Evolutionary conservation across 2,888 invertebrate genomes (phyloP).

Genomic region (Diarsia dahlii): DNA sequence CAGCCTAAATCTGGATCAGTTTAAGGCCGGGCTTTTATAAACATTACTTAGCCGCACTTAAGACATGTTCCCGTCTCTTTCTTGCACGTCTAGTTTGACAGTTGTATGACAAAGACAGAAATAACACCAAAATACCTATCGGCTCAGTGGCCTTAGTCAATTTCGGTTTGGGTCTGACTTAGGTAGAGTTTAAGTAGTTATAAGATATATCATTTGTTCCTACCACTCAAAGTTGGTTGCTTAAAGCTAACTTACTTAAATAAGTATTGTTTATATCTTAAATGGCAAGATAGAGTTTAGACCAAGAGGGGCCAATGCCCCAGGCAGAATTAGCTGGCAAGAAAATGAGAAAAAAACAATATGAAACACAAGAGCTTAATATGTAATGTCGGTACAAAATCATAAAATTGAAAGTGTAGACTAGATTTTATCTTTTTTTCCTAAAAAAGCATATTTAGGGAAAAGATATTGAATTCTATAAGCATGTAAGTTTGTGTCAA

Average conservation of each 20-base stretch:
- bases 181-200: neutral
- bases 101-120: too few species aligned
- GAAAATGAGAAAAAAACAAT: neutral
- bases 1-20: too few species aligned
- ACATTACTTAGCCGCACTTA: too few species aligned
- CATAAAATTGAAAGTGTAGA: neutral
- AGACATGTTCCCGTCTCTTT: too few species aligned
- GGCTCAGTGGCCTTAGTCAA: too few species aligned
- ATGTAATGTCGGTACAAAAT: neutral
- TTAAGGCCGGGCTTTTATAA: too few species aligned
- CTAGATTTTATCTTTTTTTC: neutral
- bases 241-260: constrained; percentile 62
- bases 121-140: too few species aligned
- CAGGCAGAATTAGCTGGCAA: constrained; percentile 5
- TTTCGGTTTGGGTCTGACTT: too few species aligned
- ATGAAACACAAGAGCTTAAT: neutral
- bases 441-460: neutral
- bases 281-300: constrained; percentile 60
- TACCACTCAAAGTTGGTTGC: constrained; percentile 25
- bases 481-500: neutral
- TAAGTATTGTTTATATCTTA: constrained; percentile 47
- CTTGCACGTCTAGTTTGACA: too few species aligned
- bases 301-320: constrained; percentile 1
- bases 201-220: constrained; percentile 37
- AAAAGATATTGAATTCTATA: neutral